Base-by-base conservation (phyloP, 2,888 invertebrate genomes). In the Hyles lineata region DNA sequence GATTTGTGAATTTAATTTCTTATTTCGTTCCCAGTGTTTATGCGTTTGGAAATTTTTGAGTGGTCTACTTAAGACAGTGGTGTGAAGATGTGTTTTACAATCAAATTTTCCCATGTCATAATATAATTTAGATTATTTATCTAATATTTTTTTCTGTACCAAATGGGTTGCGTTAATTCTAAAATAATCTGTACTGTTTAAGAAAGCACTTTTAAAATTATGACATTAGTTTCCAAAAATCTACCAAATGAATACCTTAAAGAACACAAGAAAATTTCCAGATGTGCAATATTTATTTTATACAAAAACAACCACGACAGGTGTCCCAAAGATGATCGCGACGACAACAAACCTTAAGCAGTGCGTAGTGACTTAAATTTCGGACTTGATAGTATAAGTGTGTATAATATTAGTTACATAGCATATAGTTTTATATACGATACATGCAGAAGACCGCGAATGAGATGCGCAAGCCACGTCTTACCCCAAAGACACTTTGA, bases 351-450 rank as follows among this genome's bases (percentile, higher is more conserved):
- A 72, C 23, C 35, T 19, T 55, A 62, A 76, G 84, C 89, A 89
- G 92, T 90, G 92, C 89, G 90, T 87, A 89, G 92, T 88, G 89
- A 84, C 81, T 75, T 77, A 76, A 73, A 83, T 81, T 79, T 85
- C 82, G 90, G 90, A 91, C 90, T 87, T 79, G 74, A 77, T 73
- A 86, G 85, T 80, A 70, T 89, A 89, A 90, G 89, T 85, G 89
- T 90, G 90, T 90, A 90, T 89, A 90, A 86, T 89, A 81, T 76
- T 89, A 90, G 88, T 71, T 60, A 74, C 72, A 81, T 89, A 90
- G 86, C 80, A 73, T 73, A 85, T 88, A 90, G 87, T 89, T 90
- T 89, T 91, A 83, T 88, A 88, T 77, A 76, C 67, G 21, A 62
- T 52, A 71, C 52, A 71, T 71, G 62, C 71, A 71, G 32, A 70